These are phyloP conservation scores for Pluvianellus socialis DNA, from an alignment of 2,113 vertebrate genomes.

Conservation along the genomic window DNA sequence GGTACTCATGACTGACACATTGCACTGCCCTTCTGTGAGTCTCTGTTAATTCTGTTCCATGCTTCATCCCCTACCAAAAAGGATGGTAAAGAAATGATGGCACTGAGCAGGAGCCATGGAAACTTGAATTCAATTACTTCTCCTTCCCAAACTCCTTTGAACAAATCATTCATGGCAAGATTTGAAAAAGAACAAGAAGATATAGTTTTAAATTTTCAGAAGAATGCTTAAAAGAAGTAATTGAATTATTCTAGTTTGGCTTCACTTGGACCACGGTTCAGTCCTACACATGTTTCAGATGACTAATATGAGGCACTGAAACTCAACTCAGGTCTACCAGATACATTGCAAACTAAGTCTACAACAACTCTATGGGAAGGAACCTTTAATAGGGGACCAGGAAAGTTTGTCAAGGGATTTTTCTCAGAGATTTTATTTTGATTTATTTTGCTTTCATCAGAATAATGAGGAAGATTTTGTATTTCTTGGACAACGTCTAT, in stretches of 20 bases:
- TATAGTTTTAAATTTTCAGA: background rate
- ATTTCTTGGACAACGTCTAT: background rate
- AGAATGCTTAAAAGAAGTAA: background rate
- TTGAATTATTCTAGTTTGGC: background rate
- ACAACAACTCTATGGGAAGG: background rate
- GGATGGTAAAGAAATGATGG: background rate
- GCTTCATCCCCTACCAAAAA: background rate
- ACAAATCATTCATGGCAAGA: slow-evolving; percentile 12
- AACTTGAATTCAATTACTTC: slow-evolving; percentile 22
- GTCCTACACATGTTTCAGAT: background rate
- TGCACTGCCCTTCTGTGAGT: background rate
- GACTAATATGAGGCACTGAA: background rate
- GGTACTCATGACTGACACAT: background rate
- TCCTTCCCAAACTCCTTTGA: background rate
- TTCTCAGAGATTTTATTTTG: background rate
- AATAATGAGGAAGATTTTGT: background rate
- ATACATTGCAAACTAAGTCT: background rate
- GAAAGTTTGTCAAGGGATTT: background rate
- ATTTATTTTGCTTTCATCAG: background rate
- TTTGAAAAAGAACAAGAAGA: background rate
- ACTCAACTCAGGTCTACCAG: background rate
- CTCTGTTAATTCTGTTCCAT: background rate
- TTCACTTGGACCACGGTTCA: background rate
- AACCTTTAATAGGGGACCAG: background rate
- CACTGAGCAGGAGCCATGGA: background rate